These are phyloP conservation scores for Macrotis lagotis DNA, from an alignment of 2,113 vertebrate genomes.

Conservation along the genomic window DNA sequence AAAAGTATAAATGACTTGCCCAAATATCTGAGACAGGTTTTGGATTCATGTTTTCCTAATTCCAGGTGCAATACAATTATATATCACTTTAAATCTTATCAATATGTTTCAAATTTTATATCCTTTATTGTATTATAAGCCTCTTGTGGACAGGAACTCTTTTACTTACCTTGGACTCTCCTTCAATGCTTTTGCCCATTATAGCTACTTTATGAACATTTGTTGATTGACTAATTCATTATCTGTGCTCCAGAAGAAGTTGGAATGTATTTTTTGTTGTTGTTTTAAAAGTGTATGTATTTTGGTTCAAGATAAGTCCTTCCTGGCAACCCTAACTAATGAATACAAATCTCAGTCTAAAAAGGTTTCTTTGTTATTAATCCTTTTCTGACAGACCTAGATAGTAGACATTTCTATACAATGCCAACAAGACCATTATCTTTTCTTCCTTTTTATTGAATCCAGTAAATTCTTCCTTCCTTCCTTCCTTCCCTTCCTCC, in stretches of 20 bases:
- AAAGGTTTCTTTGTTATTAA: background rate
- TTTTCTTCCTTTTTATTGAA: background rate
- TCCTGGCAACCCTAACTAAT: background rate
- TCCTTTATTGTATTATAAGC: background rate
- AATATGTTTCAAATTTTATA: background rate
- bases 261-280: background rate
- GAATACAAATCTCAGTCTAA: background rate
- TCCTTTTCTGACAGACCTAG: background rate
- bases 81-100: background rate
- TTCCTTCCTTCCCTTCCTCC: background rate
- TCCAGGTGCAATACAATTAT: background rate
- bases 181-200: background rate
- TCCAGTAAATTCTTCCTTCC: background rate
- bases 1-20: background rate
- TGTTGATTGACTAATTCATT: background rate
- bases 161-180: background rate
- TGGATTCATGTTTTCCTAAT: background rate
- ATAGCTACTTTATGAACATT: background rate
- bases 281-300: too few relatives aligned
- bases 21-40: background rate
- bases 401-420: background rate
- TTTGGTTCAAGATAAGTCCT: background rate
- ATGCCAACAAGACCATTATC: background rate
- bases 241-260: too few relatives aligned
- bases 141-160: background rate